Evolutionary conservation across 2,797 vertebrate genomes (phyloP).

Genomic region (Lagocephalus sceleratus): DNA sequence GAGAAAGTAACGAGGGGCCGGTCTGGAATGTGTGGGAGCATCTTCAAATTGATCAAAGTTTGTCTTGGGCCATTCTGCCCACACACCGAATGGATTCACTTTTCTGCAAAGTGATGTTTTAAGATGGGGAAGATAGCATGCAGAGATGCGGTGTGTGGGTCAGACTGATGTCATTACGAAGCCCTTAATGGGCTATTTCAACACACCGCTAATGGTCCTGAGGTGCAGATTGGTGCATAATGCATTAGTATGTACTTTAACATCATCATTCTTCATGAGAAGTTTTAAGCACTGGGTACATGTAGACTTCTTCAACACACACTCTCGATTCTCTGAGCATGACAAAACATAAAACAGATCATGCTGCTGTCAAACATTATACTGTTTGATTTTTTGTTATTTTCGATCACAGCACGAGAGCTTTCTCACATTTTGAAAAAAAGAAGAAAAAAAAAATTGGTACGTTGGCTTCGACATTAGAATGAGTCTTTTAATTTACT

Average conservation of each 20-base stretch:
- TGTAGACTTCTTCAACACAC: background rate
- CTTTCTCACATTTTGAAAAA: no score
- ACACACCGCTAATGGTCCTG: conserved; percentile 16
- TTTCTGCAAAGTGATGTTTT: conserved; percentile 40
- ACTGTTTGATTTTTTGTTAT: no score
- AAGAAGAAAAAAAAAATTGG: no score
- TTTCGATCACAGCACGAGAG: no score
- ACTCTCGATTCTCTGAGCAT: no score
- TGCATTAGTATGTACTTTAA: conserved; percentile 1
- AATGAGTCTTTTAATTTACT: background rate
- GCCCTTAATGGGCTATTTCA: conserved; percentile 27
- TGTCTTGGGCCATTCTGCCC: conserved; percentile 38
- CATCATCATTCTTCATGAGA: conserved; percentile 5
- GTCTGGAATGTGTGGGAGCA: conserved; percentile 67
- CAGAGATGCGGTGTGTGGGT: conserved; percentile 19
- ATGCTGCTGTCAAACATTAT: no score
- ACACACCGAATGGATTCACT: conserved; percentile 31
- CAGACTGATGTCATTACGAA: conserved; percentile 29
- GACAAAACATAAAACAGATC: no score
- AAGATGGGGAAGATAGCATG: conserved; percentile 45
- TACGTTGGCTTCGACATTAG: background rate
- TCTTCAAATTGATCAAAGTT: conserved; percentile 56
- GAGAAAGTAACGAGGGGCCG: conserved; percentile 27
- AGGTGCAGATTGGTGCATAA: conserved; percentile 13
- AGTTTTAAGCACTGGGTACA: background rate